Conservation (phyloP, 2,113 vertebrate species). For the Syngnathus floridae region DNA sequence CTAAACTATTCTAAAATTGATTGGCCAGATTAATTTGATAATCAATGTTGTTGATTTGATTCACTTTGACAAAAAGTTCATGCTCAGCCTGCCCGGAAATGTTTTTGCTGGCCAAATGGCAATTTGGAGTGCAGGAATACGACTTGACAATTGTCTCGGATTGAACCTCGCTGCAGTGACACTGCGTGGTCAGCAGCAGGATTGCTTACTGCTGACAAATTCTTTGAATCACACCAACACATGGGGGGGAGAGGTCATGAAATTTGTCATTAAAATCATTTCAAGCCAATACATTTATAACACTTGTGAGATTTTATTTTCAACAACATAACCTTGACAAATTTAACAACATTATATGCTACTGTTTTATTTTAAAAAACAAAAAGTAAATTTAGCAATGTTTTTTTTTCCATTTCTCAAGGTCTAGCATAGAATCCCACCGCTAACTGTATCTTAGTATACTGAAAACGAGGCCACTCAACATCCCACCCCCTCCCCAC, state of each 20-base stretch:
- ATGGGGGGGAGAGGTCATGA: background rate
- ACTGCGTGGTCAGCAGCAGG: slow-evolving; percentile 24
- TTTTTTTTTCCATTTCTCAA: slow-evolving; percentile 60
- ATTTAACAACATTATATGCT: slow-evolving; percentile 78
- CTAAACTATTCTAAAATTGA: too few relatives aligned
- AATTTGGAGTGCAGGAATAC: background rate
- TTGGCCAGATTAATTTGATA: too few relatives aligned
- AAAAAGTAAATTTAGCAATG: slow-evolving; percentile 70
- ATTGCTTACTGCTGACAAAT: background rate
- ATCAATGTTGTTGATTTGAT: too few relatives aligned
- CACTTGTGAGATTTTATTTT: slow-evolving; percentile 76
- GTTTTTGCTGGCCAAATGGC: background rate
- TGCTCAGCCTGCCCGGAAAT: background rate
- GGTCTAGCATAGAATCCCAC: slow-evolving; percentile 76
- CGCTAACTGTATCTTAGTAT: slow-evolving; percentile 81
- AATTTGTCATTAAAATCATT: slow-evolving; percentile 7
- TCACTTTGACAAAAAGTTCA: background rate
- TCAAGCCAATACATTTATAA: slow-evolving; percentile 31
- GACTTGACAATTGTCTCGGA: too few relatives aligned
- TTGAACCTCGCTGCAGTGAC: slow-evolving; percentile 9
- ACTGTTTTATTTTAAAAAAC: slow-evolving; percentile 68
- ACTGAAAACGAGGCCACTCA: slow-evolving; percentile 78
- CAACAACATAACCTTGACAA: slow-evolving; percentile 73
- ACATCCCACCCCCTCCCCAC: slow-evolving; percentile 38
- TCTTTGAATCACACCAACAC: background rate